Evolutionary conservation across 2,113 vertebrate species (phyloP).

Genomic region (Uropsilus gracilis): DNA sequence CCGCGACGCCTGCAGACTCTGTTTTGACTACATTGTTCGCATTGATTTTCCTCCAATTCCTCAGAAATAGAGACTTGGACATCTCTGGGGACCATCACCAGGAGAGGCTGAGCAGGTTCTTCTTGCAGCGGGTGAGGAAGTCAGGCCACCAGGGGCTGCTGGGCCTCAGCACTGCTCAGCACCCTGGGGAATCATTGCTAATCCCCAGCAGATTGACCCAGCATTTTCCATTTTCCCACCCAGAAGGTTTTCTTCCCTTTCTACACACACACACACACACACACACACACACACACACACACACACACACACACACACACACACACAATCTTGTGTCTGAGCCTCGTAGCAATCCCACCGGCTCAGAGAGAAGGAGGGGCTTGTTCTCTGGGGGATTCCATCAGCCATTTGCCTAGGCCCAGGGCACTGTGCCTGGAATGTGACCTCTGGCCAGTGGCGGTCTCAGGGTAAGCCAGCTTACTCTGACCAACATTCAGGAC

Average conservation of each 20-base stretch:
- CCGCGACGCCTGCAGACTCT: slow-evolving; percentile 61
- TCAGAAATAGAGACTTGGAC: background rate
- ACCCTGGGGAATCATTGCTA: fast-evolving
- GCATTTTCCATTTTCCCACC: fast-evolving
- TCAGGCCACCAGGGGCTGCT: fast-evolving
- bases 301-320: too few relatives aligned
- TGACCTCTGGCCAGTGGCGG: background rate
- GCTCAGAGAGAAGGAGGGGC: background rate
- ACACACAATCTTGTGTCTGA: background rate
- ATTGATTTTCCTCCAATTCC: slow-evolving; percentile 70
- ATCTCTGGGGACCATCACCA: fast-evolving
- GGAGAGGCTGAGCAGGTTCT: background rate
- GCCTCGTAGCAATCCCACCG: fast-evolving
- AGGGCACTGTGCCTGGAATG: fast-evolving
- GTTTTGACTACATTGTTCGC: slow-evolving; percentile 66
- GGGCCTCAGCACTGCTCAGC: background rate
- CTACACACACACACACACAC: background rate
- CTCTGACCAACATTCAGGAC: background rate
- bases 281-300: too few relatives aligned
- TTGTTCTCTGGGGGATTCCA: fast-evolving
- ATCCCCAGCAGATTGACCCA: fast-evolving
- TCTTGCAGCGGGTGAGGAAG: fast-evolving
- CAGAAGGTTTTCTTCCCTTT: background rate
- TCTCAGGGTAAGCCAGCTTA: fast-evolving
- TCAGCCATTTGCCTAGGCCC: background rate